phyloP scores from a whole-genome alignment of 2,888 invertebrate species.

The Silvanus unidentatus region DNA sequence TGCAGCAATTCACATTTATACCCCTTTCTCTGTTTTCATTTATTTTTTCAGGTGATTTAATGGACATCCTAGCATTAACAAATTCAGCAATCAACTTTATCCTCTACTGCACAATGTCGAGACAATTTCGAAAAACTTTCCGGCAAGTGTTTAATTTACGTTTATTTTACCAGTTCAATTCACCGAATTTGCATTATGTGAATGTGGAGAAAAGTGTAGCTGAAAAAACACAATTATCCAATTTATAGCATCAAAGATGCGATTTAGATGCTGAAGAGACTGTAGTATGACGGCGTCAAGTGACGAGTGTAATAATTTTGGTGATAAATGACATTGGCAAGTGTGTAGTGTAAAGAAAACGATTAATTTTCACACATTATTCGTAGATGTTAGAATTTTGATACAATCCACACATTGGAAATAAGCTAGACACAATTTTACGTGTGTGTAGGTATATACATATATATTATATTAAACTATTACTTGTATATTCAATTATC shows the following conservation, averaged over 20 bases:
- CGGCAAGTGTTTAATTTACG: slow-evolving; percentile 63
- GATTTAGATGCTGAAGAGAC: not conserved
- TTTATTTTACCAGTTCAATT: slow-evolving; percentile 17
- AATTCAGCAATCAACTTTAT: slow-evolving; percentile 94
- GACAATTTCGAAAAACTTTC: slow-evolving; percentile 82
- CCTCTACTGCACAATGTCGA: slow-evolving; percentile 90
- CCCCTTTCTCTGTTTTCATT: too few species aligned
- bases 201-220: slow-evolving; percentile 16
- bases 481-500: too few species aligned
- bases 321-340: too few species aligned
- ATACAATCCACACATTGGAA: too few species aligned
- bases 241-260: slow-evolving; percentile 16
- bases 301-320: too few species aligned
- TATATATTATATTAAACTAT: too few species aligned
- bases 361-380: too few species aligned
- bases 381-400: too few species aligned
- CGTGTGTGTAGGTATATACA: too few species aligned
- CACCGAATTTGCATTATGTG: slow-evolving; percentile 15
- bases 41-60: slow-evolving; percentile 63
- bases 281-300: not conserved
- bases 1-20: too few species aligned
- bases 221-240: slow-evolving; percentile 26
- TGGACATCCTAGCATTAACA: slow-evolving; percentile 87
- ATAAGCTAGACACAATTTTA: too few species aligned
- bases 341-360: too few species aligned